Base-by-base conservation (phyloP, 2,797 vertebrate genomes). In the Pagetopsis macropterus region DNA sequence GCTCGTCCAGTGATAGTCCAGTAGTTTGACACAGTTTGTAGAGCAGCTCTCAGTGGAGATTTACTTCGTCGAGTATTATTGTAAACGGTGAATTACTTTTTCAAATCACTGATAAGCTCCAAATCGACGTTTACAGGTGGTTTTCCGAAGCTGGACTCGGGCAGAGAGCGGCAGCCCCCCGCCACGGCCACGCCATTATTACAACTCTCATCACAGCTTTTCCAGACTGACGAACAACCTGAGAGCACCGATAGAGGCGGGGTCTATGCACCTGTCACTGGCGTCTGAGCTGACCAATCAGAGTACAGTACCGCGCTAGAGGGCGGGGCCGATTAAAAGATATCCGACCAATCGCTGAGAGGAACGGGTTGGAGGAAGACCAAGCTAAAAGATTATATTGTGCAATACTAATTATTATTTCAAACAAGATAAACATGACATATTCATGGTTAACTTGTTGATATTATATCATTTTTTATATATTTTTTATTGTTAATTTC, bases 141-240 rank as follows among this genome's bases (percentile, higher is more conserved):
- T 55, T 55, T 64, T 31, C 37, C 37, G 71, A 44, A 45, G 68
- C 56, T 13, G 72, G 55, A 77, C 51, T 27, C 4, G 65, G 81
- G 82, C 79, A 77, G 74, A 87, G 73, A 81, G 84, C 76, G 10
- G 59, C 69, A 21, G 75, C 62, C 83, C 85, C 74, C 72, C 21
- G 48, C 81, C 85, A 49, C 66, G 43, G 79, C 76, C 87, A 75
- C 88, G 91, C 88, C 92, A 93, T 91, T 76, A 70, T 78, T 66
- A 82, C 79, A 88, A 87, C 56, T 87, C 75, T 82, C 85, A 82
- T 88, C 75, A 55, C 70, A 72, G 84, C 23, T 73, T 86, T 31
- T 68, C 14, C 60, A 17, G 58, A 51, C 50, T 15, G 66, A 69
- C 49, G 15, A 75, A 72, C 69, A 83, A 90, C 87, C 89, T 84